Evolutionary conservation across 2,113 vertebrate genomes (phyloP).

Genomic region (Egretta garzetta): DNA sequence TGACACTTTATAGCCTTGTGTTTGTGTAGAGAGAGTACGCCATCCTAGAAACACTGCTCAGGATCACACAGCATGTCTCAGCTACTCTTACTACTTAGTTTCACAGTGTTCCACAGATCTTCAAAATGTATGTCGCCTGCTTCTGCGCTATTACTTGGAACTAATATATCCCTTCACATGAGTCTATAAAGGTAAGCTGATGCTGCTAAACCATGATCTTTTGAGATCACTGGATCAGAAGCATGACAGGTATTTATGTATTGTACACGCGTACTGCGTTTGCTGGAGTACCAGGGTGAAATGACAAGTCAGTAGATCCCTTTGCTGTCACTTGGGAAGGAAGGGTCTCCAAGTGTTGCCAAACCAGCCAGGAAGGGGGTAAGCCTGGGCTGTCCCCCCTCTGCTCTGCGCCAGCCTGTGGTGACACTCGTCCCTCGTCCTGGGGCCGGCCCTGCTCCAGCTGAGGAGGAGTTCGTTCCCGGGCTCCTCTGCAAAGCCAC

Average conservation of each 20-base stretch:
- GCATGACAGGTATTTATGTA: rapidly evolving
- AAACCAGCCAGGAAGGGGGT: background rate
- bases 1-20: background rate
- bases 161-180: rapidly evolving
- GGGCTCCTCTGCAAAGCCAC: background rate
- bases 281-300: background rate
- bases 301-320: rapidly evolving
- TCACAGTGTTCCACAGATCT: background rate
- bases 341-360: no score
- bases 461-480: rapidly evolving
- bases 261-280: rapidly evolving
- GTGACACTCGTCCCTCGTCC: background rate
- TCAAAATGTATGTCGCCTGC: background rate
- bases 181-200: background rate
- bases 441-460: rapidly evolving
- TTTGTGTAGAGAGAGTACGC: background rate
- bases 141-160: background rate
- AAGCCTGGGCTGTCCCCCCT: background rate
- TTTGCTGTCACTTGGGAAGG: background rate
- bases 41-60: background rate
- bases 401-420: background rate
- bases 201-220: background rate
- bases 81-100: background rate
- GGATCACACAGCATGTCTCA: background rate
- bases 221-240: no score